Conservation (phyloP, 2,888 invertebrate species). For the Caenorhabditis sp. region DNA sequence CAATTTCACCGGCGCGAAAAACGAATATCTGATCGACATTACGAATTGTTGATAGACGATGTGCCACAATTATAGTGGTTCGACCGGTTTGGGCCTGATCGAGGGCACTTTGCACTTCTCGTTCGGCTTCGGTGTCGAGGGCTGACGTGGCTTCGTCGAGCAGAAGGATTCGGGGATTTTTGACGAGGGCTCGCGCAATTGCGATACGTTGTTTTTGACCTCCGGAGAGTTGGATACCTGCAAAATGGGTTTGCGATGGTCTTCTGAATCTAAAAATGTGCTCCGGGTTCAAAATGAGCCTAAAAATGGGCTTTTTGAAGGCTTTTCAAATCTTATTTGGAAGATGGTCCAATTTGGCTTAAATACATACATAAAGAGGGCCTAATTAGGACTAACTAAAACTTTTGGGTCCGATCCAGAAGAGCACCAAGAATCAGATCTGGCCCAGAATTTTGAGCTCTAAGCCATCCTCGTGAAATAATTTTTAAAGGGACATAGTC, state of each 20-base stretch:
- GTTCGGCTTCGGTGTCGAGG: constrained; percentile 68
- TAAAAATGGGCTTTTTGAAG: too few species aligned
- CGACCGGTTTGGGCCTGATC: constrained; percentile 73
- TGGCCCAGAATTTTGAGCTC: too few species aligned
- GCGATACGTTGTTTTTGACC: constrained; percentile 61
- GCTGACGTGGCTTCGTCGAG: constrained; percentile 70
- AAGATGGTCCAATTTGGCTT: too few species aligned
- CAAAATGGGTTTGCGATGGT: too few species aligned
- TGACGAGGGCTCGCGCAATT: constrained; percentile 63
- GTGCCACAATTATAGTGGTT: constrained; percentile 74
- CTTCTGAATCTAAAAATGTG: too few species aligned
- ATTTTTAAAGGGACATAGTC: not conserved
- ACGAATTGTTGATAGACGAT: constrained; percentile 74
- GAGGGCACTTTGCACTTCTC: constrained; percentile 73
- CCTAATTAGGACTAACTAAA: too few species aligned
- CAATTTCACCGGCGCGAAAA: constrained; percentile 71
- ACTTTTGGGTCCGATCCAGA: too few species aligned
- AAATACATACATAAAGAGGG: too few species aligned
- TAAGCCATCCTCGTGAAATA: too few species aligned
- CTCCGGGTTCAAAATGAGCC: too few species aligned
- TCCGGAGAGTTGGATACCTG: constrained; percentile 53
- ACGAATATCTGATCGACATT: constrained; percentile 74
- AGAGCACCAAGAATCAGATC: too few species aligned
- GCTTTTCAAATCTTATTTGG: too few species aligned
- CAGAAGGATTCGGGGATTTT: constrained; percentile 66